phyloP scores from a whole-genome alignment of 1,140 invertebrate species.

The Glossosoma conforme region DNA sequence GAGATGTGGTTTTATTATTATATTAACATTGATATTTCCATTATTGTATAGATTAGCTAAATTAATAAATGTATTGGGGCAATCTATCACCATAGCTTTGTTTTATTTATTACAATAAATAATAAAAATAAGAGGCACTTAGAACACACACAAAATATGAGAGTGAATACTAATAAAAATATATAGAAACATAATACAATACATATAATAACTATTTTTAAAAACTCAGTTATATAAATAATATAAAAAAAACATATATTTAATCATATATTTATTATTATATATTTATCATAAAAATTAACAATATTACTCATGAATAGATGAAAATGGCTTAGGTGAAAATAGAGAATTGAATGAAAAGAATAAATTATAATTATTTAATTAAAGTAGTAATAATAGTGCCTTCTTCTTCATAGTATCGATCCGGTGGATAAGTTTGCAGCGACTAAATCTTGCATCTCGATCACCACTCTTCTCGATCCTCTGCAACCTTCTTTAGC shows the following conservation, averaged over 20 bases:
- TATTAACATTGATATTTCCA: neutral
- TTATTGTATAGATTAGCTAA: conserved; percentile 10
- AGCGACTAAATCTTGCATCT: too few relatives aligned
- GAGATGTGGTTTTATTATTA: neutral
- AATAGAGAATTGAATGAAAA: too few relatives aligned
- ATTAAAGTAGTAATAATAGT: too few relatives aligned
- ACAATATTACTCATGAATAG: neutral
- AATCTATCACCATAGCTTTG: conserved; percentile 9
- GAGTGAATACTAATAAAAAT: too few relatives aligned
- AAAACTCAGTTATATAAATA: neutral
- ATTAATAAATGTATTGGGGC: conserved; percentile 20
- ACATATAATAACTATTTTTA: neutral
- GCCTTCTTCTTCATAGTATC: too few relatives aligned
- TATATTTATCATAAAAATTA: neutral
- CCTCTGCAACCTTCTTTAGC: too few relatives aligned
- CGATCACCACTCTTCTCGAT: too few relatives aligned
- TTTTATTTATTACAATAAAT: conserved; percentile 14
- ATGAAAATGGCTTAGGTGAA: too few relatives aligned
- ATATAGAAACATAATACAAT: neutral
- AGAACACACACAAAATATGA: too few relatives aligned
- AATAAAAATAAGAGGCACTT: too few relatives aligned
- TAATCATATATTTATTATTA: neutral
- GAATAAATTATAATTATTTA: too few relatives aligned
- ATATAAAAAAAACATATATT: neutral
- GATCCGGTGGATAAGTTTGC: too few relatives aligned